phyloP scores from a whole-genome alignment of 1,140 invertebrate species.

The Archivesica marissinica region DNA sequence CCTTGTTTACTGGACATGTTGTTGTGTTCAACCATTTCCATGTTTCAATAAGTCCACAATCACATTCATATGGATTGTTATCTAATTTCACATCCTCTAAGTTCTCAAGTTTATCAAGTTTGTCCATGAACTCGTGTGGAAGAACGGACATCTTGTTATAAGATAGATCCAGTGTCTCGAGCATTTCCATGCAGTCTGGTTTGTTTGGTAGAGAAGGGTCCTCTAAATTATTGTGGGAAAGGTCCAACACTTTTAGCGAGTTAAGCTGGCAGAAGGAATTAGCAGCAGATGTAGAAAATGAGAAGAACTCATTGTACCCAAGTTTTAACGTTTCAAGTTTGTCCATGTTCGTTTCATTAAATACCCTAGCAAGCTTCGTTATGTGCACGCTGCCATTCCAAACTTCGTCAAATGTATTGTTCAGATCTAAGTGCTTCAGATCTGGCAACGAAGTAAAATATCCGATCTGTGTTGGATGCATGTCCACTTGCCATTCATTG shows the following conservation, averaged over 20 bases:
- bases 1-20: slow-evolving; percentile 28
- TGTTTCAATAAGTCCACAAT: slow-evolving; percentile 48
- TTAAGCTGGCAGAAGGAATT: slow-evolving; percentile 54
- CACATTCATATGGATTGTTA: slow-evolving; percentile 53
- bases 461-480: slow-evolving; percentile 16
- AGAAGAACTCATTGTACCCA: slow-evolving; percentile 56
- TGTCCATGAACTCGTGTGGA: slow-evolving; percentile 21
- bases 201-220: slow-evolving; percentile 20
- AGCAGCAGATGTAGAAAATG: slow-evolving; percentile 26
- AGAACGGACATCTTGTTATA: slow-evolving; percentile 45
- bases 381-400: slow-evolving; percentile 34
- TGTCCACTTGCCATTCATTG: slow-evolving; percentile 59
- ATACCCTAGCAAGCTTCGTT: slow-evolving; percentile 35
- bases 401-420: slow-evolving; percentile 50
- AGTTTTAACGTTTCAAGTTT: slow-evolving; percentile 50
- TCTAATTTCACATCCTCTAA: slow-evolving; percentile 31
- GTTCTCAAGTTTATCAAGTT: slow-evolving; percentile 4
- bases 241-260: slow-evolving; percentile 43
- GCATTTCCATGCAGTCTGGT: slow-evolving; percentile 26
- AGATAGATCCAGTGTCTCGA: slow-evolving; percentile 41
- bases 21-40: slow-evolving; percentile 57
- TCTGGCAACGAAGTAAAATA: slow-evolving; percentile 33
- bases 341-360: slow-evolving; percentile 47
- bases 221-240: slow-evolving; percentile 54
- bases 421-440: slow-evolving; percentile 45